Conservation (phyloP, 2,113 vertebrate species). For the Lepidiolamprologus cunningtoni region DNA sequence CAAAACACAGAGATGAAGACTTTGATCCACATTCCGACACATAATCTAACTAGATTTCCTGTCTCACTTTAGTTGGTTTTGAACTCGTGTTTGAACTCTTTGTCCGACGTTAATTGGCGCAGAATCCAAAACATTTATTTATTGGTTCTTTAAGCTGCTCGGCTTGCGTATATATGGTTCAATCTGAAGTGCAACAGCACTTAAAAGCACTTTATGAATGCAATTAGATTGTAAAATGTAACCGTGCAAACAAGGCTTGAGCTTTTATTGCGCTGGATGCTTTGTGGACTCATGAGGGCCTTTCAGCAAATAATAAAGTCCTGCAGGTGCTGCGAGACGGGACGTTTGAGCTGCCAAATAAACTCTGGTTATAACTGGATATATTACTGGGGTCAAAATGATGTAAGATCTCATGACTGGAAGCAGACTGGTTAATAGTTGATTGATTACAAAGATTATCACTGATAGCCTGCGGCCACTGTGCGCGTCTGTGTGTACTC, state of each 20-base stretch:
- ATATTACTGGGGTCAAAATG: not conserved
- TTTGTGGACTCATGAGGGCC: not conserved
- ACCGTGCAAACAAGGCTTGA: not conserved
- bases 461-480: not conserved
- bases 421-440: conserved; percentile 32
- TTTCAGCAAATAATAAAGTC: not conserved
- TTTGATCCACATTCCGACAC: not conserved
- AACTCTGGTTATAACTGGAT: not conserved
- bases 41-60: not conserved
- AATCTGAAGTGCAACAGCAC: not conserved
- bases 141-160: not conserved
- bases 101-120: not conserved
- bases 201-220: not conserved
- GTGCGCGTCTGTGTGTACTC: not conserved
- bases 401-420: not conserved
- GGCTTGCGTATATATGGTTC: not conserved
- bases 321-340: too few relatives aligned
- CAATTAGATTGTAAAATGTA: not conserved
- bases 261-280: not conserved
- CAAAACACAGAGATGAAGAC: not conserved
- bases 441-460: not conserved
- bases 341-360: not conserved
- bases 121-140: not conserved
- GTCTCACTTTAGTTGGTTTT: not conserved
- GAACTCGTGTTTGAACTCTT: not conserved